Evolutionary conservation across 2,113 vertebrate species (phyloP).

Genomic region (Myiopsitta monachus): DNA sequence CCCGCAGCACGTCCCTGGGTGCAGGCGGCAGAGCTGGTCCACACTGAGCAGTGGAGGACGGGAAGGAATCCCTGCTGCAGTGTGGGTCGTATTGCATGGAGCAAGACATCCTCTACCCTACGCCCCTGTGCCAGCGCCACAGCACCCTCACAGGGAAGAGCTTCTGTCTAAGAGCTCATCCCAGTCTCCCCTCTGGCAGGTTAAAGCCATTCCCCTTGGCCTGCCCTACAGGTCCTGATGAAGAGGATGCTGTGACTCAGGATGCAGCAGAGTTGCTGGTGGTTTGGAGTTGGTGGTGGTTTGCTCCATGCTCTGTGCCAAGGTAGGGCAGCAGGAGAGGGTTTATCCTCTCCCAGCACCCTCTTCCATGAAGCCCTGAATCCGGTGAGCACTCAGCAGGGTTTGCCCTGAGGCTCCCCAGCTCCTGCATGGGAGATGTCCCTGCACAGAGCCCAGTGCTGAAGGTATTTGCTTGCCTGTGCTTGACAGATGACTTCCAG

Average conservation of each 20-base stretch:
- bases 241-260: not conserved
- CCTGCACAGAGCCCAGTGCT: fast-evolving
- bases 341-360: not conserved
- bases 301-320: fast-evolving
- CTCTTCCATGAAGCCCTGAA: not conserved
- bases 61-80: not conserved
- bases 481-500: not conserved
- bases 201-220: not conserved
- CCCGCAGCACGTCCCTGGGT: not conserved
- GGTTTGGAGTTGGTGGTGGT: not conserved
- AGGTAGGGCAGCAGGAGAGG: not conserved
- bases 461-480: not conserved
- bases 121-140: not conserved
- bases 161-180: not conserved
- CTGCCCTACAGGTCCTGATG: not conserved
- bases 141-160: not conserved
- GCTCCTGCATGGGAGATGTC: not conserved
- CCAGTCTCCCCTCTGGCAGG: not conserved
- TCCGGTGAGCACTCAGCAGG: fast-evolving
- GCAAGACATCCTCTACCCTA: not conserved
- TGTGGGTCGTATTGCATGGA: not conserved
- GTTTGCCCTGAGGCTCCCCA: fast-evolving
- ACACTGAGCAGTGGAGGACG: fast-evolving
- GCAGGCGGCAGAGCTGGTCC: not conserved
- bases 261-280: not conserved